Evolutionary conservation across 2,113 vertebrate genomes (phyloP).

Genomic region (Chunga burmeisteri): DNA sequence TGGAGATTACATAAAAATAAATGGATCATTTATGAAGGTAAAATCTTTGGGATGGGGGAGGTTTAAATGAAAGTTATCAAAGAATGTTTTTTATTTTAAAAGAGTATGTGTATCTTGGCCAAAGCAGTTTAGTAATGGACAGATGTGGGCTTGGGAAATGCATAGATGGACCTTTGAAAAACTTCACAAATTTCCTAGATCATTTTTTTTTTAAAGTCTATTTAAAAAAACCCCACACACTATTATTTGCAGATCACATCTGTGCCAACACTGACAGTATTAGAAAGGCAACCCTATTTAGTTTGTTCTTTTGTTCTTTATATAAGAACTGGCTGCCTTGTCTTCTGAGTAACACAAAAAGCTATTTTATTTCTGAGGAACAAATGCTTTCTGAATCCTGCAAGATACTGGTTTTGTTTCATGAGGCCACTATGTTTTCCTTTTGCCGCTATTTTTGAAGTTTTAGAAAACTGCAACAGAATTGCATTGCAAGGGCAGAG

Average conservation of each 20-base stretch:
- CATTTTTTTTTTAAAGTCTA: background rate
- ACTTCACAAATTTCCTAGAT: background rate
- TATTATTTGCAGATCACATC: background rate
- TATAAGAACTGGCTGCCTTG: background rate
- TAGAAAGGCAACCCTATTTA: background rate
- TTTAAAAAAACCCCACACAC: background rate
- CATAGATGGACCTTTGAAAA: background rate
- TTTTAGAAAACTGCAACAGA: background rate
- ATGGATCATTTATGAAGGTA: background rate
- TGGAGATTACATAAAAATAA: background rate
- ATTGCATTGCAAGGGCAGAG: background rate
- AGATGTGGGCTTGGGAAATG: background rate
- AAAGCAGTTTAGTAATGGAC: background rate
- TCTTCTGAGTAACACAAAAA: constrained; percentile 10
- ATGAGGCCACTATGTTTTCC: background rate
- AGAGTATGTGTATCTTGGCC: background rate
- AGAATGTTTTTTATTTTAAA: background rate
- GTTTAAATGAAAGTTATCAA: background rate
- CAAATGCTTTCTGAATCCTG: background rate
- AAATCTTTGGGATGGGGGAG: background rate
- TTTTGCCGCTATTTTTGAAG: background rate
- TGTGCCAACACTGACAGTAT: background rate
- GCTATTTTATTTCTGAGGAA: background rate
- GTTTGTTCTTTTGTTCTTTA: constrained; percentile 20
- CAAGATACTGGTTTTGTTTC: background rate